These are phyloP conservation scores for Drosophila nannoptera DNA, from an alignment of 1,140 invertebrate species.

Conservation along the genomic window DNA sequence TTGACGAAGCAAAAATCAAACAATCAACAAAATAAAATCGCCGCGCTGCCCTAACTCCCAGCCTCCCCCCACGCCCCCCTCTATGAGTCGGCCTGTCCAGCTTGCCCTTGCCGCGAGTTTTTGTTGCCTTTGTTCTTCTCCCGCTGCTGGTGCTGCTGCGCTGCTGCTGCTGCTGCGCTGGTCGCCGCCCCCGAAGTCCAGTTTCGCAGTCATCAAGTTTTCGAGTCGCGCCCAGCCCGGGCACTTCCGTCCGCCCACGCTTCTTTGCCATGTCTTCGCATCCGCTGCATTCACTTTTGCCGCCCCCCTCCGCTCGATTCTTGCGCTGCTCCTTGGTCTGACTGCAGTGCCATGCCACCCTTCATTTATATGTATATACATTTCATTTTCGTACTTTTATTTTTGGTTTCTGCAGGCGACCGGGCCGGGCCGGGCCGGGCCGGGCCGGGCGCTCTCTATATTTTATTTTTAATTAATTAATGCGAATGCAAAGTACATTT, in stretches of 20 bases:
- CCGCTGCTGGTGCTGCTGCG: constrained; percentile 24
- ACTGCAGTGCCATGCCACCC: constrained; percentile 69
- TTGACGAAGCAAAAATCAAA: constrained; percentile 75
- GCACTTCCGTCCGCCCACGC: constrained; percentile 63
- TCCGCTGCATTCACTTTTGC: constrained; percentile 67
- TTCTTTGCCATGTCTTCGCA: constrained; percentile 77
- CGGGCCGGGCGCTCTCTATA: too few species aligned
- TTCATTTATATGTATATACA: constrained; percentile 35
- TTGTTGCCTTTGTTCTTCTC: constrained; percentile 59
- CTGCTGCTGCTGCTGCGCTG: constrained; percentile 30
- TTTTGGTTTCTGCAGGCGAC: constrained; percentile 39
- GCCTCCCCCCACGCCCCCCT: neutral
- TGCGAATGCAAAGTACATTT: constrained; percentile 78
- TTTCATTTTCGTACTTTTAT: constrained; percentile 14
- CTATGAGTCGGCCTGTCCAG: constrained; percentile 27
- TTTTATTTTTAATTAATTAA: constrained; percentile 79
- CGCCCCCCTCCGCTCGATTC: constrained; percentile 8
- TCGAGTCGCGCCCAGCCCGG: constrained; percentile 48
- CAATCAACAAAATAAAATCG: constrained; percentile 77
- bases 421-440: too few species aligned
- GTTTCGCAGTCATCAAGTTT: constrained; percentile 75
- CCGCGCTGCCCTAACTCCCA: constrained; percentile 14
- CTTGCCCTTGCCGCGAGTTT: constrained; percentile 16
- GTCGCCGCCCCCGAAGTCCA: constrained; percentile 66
- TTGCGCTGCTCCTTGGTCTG: constrained; percentile 52